Evolutionary conservation across 2,113 vertebrate species (phyloP).

Genomic region (Chlorodrepanis virens): DNA sequence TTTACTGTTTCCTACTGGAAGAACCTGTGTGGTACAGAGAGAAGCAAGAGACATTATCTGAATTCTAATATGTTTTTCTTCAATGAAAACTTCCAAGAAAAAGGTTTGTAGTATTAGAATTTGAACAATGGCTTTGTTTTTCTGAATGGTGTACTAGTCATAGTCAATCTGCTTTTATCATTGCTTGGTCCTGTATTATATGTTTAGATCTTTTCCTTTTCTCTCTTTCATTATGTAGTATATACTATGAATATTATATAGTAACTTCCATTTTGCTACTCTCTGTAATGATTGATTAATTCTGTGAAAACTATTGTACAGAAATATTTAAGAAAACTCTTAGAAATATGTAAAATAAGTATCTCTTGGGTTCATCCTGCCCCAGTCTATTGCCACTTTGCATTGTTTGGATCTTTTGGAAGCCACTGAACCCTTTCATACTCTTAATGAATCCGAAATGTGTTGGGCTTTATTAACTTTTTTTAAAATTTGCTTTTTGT

Average conservation of each 20-base stretch:
- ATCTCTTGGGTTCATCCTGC: neutral
- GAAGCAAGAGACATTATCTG: neutral
- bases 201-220: neutral
- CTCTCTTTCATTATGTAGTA: neutral
- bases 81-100: slow-evolving; percentile 6
- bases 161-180: neutral
- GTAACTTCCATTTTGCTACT: neutral
- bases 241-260: neutral
- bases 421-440: neutral
- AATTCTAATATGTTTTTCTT: slow-evolving; percentile 27
- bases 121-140: neutral
- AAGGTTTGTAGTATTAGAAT: slow-evolving; percentile 43
- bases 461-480: neutral
- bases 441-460: neutral
- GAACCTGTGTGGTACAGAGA: neutral
- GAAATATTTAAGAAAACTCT: neutral
- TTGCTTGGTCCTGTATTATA: neutral
- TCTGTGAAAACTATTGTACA: neutral
- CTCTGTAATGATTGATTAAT: neutral
- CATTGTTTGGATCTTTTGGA: neutral
- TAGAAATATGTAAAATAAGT: neutral
- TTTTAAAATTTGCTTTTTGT: neutral
- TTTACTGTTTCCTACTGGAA: slow-evolving; percentile 67
- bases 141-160: neutral
- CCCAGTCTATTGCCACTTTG: neutral